Evolutionary conservation across 92 coral and sea anemone species (phyloP).

Genomic region (Palythoa grandiflora): DNA sequence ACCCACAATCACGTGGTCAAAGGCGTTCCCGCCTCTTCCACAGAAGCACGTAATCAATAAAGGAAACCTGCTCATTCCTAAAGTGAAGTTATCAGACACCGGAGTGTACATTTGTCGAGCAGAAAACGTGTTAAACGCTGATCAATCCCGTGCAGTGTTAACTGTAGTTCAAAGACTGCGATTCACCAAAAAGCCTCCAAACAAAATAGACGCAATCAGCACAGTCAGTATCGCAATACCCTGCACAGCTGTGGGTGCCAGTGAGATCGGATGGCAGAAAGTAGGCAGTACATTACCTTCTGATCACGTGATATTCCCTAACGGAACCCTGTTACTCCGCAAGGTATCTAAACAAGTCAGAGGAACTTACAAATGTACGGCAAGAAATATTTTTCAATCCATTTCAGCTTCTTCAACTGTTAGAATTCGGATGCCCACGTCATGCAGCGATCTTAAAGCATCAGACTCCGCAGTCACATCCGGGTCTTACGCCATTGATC

Average conservation of each 20-base stretch:
- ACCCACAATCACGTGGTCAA: conserved; percentile 1
- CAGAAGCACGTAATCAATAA: background rate
- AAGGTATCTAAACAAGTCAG: background rate
- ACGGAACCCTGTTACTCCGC: background rate
- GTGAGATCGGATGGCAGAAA: too few species aligned
- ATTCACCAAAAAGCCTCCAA: conserved; percentile 37
- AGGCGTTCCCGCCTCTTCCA: background rate
- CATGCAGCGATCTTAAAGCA: background rate
- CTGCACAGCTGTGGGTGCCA: conserved; percentile 5
- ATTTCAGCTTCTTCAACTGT: background rate
- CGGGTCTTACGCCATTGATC: too few species aligned
- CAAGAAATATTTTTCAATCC: too few species aligned
- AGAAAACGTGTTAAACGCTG: too few species aligned
- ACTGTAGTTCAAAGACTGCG: background rate
- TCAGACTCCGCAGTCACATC: too few species aligned
- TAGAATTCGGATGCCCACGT: background rate
- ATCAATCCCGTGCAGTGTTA: too few species aligned
- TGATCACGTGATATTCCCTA: too few species aligned
- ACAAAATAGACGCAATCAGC: background rate
- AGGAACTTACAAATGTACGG: conserved; percentile 35
- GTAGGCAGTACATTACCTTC: too few species aligned
- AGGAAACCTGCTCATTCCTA: conserved; percentile 24
- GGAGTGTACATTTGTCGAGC: too few species aligned
- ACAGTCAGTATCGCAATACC: background rate
- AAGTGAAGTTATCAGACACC: background rate